These are phyloP conservation scores for Thaumetopoea pityocampa DNA, from an alignment of 1,140 invertebrate species.

Conservation along the genomic window DNA sequence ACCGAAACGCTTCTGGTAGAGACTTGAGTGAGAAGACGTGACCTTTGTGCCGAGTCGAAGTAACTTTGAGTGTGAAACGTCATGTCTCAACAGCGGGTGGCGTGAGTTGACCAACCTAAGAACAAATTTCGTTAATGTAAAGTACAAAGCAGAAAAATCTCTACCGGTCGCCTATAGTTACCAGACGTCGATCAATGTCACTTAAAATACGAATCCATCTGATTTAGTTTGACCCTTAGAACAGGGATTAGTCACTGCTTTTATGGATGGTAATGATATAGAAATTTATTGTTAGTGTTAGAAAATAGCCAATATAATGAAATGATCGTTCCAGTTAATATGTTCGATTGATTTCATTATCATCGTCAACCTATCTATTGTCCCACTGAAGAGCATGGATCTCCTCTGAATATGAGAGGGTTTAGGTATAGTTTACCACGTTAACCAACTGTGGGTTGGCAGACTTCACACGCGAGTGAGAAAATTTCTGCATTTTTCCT, in stretches of 20 bases:
- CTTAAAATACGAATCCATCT: constrained; percentile 53
- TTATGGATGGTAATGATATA: constrained; percentile 30
- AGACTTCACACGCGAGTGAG: no score
- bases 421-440: no score
- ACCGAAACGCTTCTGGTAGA: constrained; percentile 58
- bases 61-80: constrained; percentile 63
- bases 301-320: constrained; percentile 4
- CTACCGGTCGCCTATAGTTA: constrained; percentile 39
- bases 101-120: constrained; percentile 32
- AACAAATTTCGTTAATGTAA: constrained; percentile 48
- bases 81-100: constrained; percentile 62
- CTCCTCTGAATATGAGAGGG: no score
- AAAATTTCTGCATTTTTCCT: no score
- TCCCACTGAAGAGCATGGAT: no score
- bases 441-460: no score
- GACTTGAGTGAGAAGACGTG: constrained; percentile 65
- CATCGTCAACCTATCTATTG: no score
- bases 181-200: constrained; percentile 66
- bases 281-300: constrained; percentile 7
- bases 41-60: constrained; percentile 50
- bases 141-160: constrained; percentile 51
- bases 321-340: constrained; percentile 5
- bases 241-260: constrained; percentile 51
- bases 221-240: constrained; percentile 53
- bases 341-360: no score